These are phyloP conservation scores for Clarias macrocephalus DNA, from an alignment of 2,113 vertebrate species.

Conservation along the genomic window DNA sequence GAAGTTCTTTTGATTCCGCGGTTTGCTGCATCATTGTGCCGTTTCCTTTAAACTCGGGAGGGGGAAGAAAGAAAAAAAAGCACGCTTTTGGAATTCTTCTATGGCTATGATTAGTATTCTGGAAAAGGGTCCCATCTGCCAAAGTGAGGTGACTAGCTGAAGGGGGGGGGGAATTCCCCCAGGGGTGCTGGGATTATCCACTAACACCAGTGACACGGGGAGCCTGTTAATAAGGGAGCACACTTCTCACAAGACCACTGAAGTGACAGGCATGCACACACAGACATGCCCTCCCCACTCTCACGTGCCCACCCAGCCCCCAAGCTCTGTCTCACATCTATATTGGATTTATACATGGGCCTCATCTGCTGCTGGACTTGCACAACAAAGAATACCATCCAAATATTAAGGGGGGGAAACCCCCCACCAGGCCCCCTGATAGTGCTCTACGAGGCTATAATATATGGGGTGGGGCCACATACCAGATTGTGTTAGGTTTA, in stretches of 20 bases:
- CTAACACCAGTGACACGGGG: conserved; percentile 74
- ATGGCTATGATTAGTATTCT: conserved; percentile 73
- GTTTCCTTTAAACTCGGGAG: conserved; percentile 51
- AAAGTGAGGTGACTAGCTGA: conserved; percentile 61
- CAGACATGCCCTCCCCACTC: conserved; percentile 21
- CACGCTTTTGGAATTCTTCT: conserved; percentile 68
- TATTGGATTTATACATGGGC: conserved; percentile 75
- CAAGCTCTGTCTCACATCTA: conserved; percentile 54
- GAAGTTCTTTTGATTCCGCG: conserved; percentile 47
- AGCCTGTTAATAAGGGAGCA: conserved; percentile 73
- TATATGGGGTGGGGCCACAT: conserved; percentile 69
- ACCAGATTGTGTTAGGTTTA: conserved; percentile 70
- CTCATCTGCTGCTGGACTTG: conserved; percentile 72
- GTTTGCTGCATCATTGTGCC: conserved; percentile 64
- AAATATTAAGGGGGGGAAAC: conserved; percentile 19
- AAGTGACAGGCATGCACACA: conserved; percentile 37
- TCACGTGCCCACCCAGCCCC: conserved; percentile 42
- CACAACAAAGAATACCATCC: conserved; percentile 66
- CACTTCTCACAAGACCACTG: conserved; percentile 55
- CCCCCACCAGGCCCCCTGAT: conserved; percentile 4
- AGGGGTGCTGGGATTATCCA: conserved; percentile 71
- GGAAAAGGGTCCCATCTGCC: conserved; percentile 75
- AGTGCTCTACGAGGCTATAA: conserved; percentile 50
- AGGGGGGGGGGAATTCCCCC: conserved; percentile 58
- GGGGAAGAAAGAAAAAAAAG: conserved; percentile 47